These are phyloP conservation scores for Plutella xylostella DNA, from an alignment of 2,888 invertebrate genomes.

Conservation along the genomic window DNA sequence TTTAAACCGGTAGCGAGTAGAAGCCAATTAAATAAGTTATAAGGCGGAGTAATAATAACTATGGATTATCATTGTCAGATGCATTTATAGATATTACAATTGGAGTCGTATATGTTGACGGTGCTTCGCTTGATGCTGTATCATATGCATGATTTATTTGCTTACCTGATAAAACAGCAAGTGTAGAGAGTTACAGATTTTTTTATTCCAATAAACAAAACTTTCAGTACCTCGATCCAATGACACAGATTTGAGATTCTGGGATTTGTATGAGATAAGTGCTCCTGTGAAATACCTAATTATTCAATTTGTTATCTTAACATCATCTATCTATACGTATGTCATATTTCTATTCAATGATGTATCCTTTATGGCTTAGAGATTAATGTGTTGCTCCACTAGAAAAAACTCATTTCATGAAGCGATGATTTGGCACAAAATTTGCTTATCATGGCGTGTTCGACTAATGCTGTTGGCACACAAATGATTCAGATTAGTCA, in stretches of 20 bases:
- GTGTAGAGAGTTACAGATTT: constrained; percentile 16
- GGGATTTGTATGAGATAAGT: no score
- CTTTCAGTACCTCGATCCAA: no score
- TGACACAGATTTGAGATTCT: constrained; percentile 14
- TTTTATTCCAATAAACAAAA: no score
- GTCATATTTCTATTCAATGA: no score
- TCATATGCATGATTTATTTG: constrained; percentile 42
- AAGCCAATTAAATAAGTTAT: constrained; percentile 51
- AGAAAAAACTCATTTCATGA: constrained; percentile 50
- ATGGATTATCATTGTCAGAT: constrained; percentile 59
- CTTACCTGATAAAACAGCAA: constrained; percentile 30
- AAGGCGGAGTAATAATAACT: constrained; percentile 56
- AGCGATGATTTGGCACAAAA: constrained; percentile 56
- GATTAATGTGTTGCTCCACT: constrained; percentile 40
- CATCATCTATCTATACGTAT: no score
- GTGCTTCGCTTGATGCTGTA: constrained; percentile 27
- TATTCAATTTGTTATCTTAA: no score
- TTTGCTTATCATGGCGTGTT: constrained; percentile 46
- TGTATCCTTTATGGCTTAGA: constrained; percentile 42
- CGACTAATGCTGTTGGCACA: no score
- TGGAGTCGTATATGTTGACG: constrained; percentile 37
- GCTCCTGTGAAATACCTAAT: no score
- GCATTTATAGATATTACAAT: constrained; percentile 47
- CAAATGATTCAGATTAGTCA: no score
- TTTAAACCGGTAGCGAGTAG: constrained; percentile 48